These are phyloP conservation scores for Campaea margaritaria DNA, from an alignment of 2,888 invertebrate genomes.

Conservation along the genomic window DNA sequence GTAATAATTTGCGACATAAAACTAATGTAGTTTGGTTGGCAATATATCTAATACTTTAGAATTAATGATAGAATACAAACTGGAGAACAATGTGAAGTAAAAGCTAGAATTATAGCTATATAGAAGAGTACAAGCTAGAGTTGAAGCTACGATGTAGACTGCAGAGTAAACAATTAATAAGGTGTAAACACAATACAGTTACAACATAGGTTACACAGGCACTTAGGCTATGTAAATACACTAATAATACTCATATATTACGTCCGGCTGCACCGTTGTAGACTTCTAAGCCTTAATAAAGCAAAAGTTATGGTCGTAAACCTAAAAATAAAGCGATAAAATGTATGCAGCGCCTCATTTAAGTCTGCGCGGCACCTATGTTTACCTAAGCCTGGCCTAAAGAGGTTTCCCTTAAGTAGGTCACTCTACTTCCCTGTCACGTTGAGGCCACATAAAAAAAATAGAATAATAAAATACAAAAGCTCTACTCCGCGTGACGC, in stretches of 20 bases:
- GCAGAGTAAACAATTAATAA: too few species aligned
- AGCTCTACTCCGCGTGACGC: conserved; percentile 28
- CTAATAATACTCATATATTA: not conserved
- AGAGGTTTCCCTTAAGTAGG: conserved; percentile 12
- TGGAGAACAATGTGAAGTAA: too few species aligned
- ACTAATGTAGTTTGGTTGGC: too few species aligned
- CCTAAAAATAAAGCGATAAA: conserved; percentile 28
- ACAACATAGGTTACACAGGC: too few species aligned
- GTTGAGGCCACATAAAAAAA: conserved; percentile 14
- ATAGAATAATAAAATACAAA: conserved; percentile 4
- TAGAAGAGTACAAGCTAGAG: not conserved
- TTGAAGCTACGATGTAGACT: too few species aligned
- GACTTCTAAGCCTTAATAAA: conserved; percentile 1
- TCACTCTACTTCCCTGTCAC: conserved; percentile 10
- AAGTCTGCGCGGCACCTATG: conserved; percentile 8
- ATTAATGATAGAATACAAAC: too few species aligned
- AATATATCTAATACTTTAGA: too few species aligned
- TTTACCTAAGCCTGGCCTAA: conserved; percentile 7
- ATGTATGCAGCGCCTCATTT: conserved; percentile 17
- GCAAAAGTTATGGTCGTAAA: conserved; percentile 21
- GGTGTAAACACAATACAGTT: too few species aligned
- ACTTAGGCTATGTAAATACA: too few species aligned
- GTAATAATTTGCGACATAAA: too few species aligned
- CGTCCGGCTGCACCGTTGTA: not conserved
- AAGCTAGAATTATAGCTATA: too few species aligned